These are phyloP conservation scores for Caenorhabditis zanzibari DNA, from an alignment of 2,888 invertebrate species.

Conservation along the genomic window DNA sequence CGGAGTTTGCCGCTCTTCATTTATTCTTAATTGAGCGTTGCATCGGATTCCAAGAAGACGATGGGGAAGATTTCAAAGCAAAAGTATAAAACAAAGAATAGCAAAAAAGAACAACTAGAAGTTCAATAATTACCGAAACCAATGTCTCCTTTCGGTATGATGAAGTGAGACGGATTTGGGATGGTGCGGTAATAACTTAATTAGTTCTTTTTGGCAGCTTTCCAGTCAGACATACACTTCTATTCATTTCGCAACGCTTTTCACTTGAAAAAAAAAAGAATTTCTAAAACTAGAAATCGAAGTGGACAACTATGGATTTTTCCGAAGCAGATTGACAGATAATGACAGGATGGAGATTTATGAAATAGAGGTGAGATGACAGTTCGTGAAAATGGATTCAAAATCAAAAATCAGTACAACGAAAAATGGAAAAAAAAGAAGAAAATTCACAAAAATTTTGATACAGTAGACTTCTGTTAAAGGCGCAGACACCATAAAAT, in stretches of 20 bases:
- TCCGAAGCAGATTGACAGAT: constrained; percentile 1
- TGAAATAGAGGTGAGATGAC: constrained; percentile 3
- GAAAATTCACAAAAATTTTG: not conserved
- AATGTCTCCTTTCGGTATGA: constrained; percentile 15
- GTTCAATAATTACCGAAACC: constrained; percentile 50
- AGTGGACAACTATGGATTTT: not conserved
- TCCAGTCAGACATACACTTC: not conserved
- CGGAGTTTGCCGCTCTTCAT: constrained; percentile 47
- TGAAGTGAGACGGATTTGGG: constrained; percentile 54
- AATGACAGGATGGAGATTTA: not conserved
- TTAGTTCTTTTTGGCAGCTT: constrained; percentile 53
- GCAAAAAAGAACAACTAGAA: constrained; percentile 22
- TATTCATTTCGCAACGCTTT: constrained; percentile 34
- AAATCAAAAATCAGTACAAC: not conserved
- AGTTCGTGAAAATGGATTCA: not conserved
- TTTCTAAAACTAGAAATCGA: constrained; percentile 2
- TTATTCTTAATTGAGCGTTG: constrained; percentile 50
- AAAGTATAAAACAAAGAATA: not conserved
- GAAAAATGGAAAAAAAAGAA: not conserved
- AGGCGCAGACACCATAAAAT: too few relatives aligned
- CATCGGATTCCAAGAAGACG: constrained; percentile 20
- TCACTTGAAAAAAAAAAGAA: not conserved
- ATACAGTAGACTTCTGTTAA: too few relatives aligned
- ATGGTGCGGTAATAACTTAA: constrained; percentile 55
- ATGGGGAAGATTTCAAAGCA: not conserved